These are phyloP conservation scores for Acleris emargana DNA, from an alignment of 2,888 invertebrate genomes.

Conservation along the genomic window DNA sequence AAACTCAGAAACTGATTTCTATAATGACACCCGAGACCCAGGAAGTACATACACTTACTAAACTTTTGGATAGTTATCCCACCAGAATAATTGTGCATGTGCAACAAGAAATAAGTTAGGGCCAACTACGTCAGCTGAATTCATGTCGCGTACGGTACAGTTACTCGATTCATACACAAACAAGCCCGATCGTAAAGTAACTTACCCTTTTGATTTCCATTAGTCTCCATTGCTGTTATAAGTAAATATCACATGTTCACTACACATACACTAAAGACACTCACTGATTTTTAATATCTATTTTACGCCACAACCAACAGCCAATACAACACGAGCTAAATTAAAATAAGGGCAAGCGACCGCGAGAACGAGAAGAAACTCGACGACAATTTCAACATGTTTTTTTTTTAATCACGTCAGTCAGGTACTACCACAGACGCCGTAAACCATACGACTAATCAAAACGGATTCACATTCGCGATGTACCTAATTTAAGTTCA, in stretches of 20 bases:
- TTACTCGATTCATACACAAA: conserved; percentile 73
- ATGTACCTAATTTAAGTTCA: too few species aligned
- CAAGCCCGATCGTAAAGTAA: conserved; percentile 58
- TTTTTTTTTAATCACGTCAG: conserved; percentile 57
- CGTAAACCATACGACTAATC: background rate
- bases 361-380: conserved; percentile 53
- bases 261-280: conserved; percentile 44
- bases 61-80: conserved; percentile 5
- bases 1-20: conserved; percentile 20
- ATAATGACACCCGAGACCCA: conserved; percentile 16
- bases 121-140: conserved; percentile 61
- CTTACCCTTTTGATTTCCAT: conserved; percentile 78
- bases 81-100: conserved; percentile 29
- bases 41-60: background rate
- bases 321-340: conserved; percentile 42
- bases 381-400: conserved; percentile 45
- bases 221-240: conserved; percentile 73
- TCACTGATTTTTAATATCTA: conserved; percentile 15
- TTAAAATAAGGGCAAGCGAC: conserved; percentile 59
- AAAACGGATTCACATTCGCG: too few species aligned
- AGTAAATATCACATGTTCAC: conserved; percentile 75
- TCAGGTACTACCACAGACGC: conserved; percentile 39
- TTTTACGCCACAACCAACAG: conserved; percentile 27
- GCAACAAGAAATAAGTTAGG: conserved; percentile 43
- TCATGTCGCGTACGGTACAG: conserved; percentile 69